A percentile compares a stretch with the other conserved stretches of the same genome.
These are phyloP conservation scores for Aulostomus chinensis DNA, from an alignment of 2,797 vertebrate genomes.

Conservation along the genomic window DNA sequence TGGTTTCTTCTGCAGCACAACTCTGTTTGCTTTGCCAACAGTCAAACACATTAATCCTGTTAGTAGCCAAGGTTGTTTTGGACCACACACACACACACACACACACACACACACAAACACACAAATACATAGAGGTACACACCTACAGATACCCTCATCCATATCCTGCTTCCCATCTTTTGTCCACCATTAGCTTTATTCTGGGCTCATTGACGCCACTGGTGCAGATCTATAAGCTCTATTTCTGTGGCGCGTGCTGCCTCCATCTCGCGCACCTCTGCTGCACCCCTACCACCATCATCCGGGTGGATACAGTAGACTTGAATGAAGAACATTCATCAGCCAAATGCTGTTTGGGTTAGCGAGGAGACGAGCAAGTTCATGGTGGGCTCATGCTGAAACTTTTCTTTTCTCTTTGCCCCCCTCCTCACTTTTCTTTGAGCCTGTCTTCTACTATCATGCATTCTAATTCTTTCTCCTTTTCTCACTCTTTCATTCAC, in stretches of 20 bases:
- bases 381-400: constrained; percentile 23
- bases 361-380: constrained; percentile 11
- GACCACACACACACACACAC: constrained; percentile 43
- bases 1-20: constrained; percentile 33
- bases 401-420: neutral
- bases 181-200: too few relatives aligned
- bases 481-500: neutral
- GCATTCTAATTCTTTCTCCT: constrained; percentile 4
- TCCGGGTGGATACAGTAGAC: constrained; percentile 17
- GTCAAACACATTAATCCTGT: constrained; percentile 65
- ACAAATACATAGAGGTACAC: constrained; percentile 1
- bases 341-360: constrained; percentile 32
- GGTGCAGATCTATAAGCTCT: constrained; percentile 8
- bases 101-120: constrained; percentile 12
- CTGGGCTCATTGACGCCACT: constrained; percentile 1
- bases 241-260: too few relatives aligned
- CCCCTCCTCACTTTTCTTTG: neutral
- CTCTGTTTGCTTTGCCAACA: constrained; percentile 76
- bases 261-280: constrained; percentile 5
- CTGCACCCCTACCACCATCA: constrained; percentile 10
- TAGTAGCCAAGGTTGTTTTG: constrained; percentile 48
- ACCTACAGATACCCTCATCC: constrained; percentile 4
- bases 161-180: neutral
- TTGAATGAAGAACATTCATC: constrained; percentile 15
- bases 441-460: constrained; percentile 3